phyloP scores from a whole-genome alignment of 2,797 vertebrate species.

The Poliocrania exsul region DNA sequence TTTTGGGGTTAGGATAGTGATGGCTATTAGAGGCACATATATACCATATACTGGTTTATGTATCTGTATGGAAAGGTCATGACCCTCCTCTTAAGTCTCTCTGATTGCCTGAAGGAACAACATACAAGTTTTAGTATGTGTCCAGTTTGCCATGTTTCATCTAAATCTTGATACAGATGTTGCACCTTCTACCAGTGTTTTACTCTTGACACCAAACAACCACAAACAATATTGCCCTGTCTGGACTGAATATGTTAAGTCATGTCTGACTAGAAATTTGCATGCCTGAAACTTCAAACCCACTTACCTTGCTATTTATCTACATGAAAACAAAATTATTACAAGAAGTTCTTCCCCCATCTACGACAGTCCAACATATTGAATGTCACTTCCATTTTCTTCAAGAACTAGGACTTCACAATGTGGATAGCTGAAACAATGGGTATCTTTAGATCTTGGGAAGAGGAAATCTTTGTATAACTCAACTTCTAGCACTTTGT shows the following conservation, averaged over 20 bases:
- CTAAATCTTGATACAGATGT: background rate
- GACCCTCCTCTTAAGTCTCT: background rate
- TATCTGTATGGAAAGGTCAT: background rate
- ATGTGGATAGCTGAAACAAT: background rate
- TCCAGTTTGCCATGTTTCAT: background rate
- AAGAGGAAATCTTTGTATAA: background rate
- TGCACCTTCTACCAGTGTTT: background rate
- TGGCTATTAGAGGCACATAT: background rate
- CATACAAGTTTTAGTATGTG: background rate
- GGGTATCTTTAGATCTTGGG: background rate
- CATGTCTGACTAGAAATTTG: background rate
- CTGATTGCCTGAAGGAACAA: background rate
- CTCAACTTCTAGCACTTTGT: background rate
- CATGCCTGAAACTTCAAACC: background rate
- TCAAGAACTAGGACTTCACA: background rate
- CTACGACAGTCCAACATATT: background rate
- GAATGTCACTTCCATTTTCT: background rate
- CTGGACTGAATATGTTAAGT: background rate
- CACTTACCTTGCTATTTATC: background rate
- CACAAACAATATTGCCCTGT: background rate
- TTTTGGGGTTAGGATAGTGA: background rate
- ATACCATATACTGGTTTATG: background rate
- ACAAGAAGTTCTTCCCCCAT: background rate
- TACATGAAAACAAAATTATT: background rate
- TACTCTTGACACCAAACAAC: background rate